Evolutionary conservation across 2,113 vertebrate species (phyloP).

Genomic region (Chloroceryle aenea): DNA sequence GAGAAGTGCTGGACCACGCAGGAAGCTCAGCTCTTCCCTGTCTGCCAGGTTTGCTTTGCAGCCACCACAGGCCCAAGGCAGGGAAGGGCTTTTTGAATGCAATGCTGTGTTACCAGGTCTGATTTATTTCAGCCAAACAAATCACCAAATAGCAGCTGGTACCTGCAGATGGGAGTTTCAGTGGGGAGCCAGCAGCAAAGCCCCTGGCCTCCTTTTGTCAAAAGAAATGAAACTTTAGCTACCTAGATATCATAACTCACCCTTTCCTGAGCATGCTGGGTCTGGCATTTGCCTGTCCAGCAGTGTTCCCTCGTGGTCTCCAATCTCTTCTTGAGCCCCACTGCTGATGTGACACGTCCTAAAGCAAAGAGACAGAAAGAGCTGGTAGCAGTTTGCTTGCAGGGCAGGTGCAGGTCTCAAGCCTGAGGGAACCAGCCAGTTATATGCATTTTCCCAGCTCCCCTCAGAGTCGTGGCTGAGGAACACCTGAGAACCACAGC

Average conservation of each 20-base stretch:
- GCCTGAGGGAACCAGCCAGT: not conserved
- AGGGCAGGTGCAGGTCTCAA: not conserved
- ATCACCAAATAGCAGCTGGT: not conserved
- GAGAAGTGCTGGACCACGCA: not conserved
- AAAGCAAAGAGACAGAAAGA: not conserved
- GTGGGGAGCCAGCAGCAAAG: not conserved
- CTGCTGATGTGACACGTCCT: not conserved
- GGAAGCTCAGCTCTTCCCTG: not conserved
- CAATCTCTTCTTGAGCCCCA: not conserved
- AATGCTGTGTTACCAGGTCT: rapidly evolving
- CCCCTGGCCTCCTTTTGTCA: not conserved
- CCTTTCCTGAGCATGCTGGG: not conserved
- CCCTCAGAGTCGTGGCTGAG: not conserved
- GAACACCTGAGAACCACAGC: not conserved
- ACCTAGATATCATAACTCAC: not conserved
- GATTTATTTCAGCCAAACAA: not conserved
- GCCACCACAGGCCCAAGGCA: rapidly evolving
- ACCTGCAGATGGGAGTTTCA: not conserved
- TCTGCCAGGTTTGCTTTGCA: not conserved
- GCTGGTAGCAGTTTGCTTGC: not conserved
- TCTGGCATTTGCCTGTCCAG: not conserved
- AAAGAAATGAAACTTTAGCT: not conserved
- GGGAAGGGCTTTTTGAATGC: not conserved
- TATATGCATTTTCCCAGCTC: not conserved
- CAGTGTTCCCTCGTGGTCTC: not conserved